Base-by-base conservation (phyloP, 2,113 vertebrate species). In the Microcebus griseorufus region DNA sequence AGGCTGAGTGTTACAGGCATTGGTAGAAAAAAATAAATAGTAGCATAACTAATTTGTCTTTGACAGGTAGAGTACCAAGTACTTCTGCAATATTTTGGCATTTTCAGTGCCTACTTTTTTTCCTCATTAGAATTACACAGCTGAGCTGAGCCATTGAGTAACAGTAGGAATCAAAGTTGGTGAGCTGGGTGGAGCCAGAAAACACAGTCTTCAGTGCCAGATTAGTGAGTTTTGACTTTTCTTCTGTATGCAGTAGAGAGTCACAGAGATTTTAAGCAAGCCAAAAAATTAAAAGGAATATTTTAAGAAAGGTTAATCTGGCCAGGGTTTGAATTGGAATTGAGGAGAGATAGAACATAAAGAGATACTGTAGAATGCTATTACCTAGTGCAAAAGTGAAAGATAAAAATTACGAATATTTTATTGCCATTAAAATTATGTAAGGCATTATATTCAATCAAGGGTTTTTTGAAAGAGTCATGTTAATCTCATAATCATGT, bases 301-400 rank as follows among this genome's bases (percentile, higher is more conserved):
- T 93, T 94, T 93, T 93, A 90, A 76, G n/a, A 73, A 88, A 83
- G 48, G 39, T 90, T 95, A 78, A 90, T 94, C 9, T 69, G 45
- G 25, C 51, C 51, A 32, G 78, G 25, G 5, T 70, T 8, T 90
- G 12, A 93, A 93, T 79, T 90, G 13, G 27, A 88, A 67, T 82
- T 55, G 39, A 83, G 93, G 64, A 91, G 32, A 93, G 65, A 76
- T 23, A 53, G 27, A 95, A 73, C 45, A 70, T 62, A 80, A 64
- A 90, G 55, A 92, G 58, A 86, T 25, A 37, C 69, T n/a, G 75
- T 67, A 83, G 62, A 58, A 75, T 90, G 53, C 29, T 58, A 29
- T 67, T 79, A n/a, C 0, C 9, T 92, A 79, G n/a, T 79, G 4
- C 34, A 84, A 76, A 95, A 95, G 65, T 90, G 60, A 76, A 76